These are phyloP conservation scores for Chrysochloris asiatica DNA, from an alignment of 2,113 vertebrate species.

Conservation along the genomic window DNA sequence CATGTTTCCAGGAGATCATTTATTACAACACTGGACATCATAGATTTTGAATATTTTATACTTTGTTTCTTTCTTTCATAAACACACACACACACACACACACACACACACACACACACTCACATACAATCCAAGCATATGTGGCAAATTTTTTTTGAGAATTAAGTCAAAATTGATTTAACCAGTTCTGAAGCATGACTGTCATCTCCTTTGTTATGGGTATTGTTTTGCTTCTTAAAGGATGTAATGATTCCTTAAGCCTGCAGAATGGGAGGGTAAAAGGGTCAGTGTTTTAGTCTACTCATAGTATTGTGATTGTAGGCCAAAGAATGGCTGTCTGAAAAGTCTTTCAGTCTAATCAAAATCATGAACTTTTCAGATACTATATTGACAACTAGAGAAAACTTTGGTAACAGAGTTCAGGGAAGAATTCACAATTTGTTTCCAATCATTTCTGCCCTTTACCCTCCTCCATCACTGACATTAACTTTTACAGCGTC, in stretches of 20 bases:
- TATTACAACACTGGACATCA: too few relatives aligned
- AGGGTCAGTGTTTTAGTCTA: rapidly evolving
- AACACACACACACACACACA: too few relatives aligned
- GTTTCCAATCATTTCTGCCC: too few relatives aligned
- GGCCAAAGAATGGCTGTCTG: neutral
- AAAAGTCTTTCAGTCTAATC: neutral
- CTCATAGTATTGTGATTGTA: rapidly evolving
- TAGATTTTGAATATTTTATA: neutral
- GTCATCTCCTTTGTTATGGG: neutral
- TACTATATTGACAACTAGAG: neutral
- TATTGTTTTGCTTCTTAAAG: neutral
- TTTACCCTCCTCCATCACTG: too few relatives aligned
- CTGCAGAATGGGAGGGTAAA: neutral
- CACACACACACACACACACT: neutral
- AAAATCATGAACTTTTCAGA: neutral
- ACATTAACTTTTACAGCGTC: too few relatives aligned
- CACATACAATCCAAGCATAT: neutral
- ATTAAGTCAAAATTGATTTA: neutral
- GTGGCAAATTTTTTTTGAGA: neutral
- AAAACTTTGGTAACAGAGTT: neutral
- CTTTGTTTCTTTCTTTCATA: neutral
- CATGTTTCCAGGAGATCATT: neutral
- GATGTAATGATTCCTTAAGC: neutral
- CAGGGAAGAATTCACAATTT: too few relatives aligned
- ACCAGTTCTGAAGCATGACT: neutral